A percentile compares a stretch with the other conserved stretches of the same genome.
These are phyloP conservation scores for Coregonus clupeaformis DNA, from an alignment of 2,113 vertebrate species.

Conservation along the genomic window DNA sequence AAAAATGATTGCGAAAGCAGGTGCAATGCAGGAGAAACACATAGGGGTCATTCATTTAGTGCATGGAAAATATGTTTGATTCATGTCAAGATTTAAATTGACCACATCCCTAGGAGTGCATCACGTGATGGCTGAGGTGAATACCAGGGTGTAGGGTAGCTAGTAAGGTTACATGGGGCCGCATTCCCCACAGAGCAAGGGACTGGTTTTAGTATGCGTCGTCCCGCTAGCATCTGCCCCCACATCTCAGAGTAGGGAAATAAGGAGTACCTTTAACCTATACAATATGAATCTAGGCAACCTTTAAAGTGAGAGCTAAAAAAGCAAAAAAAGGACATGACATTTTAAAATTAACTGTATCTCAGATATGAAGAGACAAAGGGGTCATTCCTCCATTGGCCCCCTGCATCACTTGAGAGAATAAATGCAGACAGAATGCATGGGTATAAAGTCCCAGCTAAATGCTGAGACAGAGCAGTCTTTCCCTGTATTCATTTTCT, in stretches of 20 bases:
- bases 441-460: no score
- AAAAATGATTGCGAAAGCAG: background rate
- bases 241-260: background rate
- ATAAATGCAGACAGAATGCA: no score
- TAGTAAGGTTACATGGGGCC: background rate
- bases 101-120: background rate
- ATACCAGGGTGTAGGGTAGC: background rate
- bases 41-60: background rate
- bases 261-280: background rate
- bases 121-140: background rate
- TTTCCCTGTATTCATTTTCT: no score
- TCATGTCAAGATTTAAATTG: background rate
- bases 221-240: background rate
- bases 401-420: no score
- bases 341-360: no score
- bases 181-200: background rate
- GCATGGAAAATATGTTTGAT: background rate
- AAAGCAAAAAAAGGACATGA: background rate
- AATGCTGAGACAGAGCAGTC: no score
- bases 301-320: background rate
- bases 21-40: background rate
- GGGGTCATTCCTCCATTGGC: background rate
- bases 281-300: background rate
- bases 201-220: background rate
- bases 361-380: background rate